Percentiles rank a stretch among this genome's conserved stretches.
Evolutionary conservation across 2,888 invertebrate genomes (phyloP).

Genomic region (Gisinianus flammeolus): DNA sequence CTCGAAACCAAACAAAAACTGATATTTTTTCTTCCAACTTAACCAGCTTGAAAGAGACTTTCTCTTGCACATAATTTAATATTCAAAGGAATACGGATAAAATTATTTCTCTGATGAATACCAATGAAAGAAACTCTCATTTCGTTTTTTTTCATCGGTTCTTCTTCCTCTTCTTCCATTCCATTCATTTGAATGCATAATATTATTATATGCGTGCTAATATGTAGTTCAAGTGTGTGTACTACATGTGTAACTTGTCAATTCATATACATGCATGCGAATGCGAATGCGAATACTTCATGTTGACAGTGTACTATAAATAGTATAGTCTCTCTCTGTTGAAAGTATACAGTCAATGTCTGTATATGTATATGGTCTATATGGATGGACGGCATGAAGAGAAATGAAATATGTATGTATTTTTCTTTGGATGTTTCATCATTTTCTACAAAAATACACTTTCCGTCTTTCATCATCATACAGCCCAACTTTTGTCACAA

Average conservation of each 20-base stretch:
- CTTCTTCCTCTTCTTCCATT: not conserved
- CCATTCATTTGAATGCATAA: too few species aligned
- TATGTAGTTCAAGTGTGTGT: too few species aligned
- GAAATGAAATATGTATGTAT: not conserved
- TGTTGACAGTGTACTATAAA: too few species aligned
- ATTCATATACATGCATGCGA: not conserved
- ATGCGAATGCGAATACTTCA: too few species aligned
- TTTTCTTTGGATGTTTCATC: not conserved
- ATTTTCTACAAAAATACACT: not conserved
- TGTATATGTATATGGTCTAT: too few species aligned
- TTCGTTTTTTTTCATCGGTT: not conserved
- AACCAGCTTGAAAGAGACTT: slow-evolving; percentile 31
- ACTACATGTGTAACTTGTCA: not conserved
- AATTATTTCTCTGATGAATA: slow-evolving; percentile 28
- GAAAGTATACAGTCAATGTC: too few species aligned
- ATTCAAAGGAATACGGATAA: slow-evolving; percentile 29
- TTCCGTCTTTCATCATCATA: not conserved
- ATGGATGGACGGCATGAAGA: not conserved
- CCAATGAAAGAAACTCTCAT: slow-evolving; percentile 26
- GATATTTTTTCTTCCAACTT: slow-evolving; percentile 8
- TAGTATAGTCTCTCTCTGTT: too few species aligned
- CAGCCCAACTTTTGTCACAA: not conserved
- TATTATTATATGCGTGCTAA: too few species aligned
- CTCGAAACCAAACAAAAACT: slow-evolving; percentile 14
- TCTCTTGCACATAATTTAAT: slow-evolving; percentile 29